These are phyloP conservation scores for Plagiodera versicolora DNA, from an alignment of 2,888 invertebrate genomes.

Conservation along the genomic window DNA sequence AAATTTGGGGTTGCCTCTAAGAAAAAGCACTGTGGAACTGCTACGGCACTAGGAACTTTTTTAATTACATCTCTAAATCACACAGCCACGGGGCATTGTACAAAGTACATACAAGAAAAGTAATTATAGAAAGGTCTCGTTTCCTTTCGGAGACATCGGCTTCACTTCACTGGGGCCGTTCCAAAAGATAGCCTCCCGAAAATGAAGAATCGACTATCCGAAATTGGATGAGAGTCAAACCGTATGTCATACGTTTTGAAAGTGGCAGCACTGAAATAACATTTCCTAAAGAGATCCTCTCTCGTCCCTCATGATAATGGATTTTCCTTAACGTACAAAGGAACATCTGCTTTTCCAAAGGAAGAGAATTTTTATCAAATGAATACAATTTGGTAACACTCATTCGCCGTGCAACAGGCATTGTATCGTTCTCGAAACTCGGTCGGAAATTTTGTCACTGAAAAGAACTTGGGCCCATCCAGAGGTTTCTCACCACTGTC, in stretches of 20 bases:
- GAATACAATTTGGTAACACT: no score
- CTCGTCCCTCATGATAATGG: not conserved
- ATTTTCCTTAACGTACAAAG: not conserved
- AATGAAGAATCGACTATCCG: not conserved
- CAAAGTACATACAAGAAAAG: constrained; percentile 23
- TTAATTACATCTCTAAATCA: constrained; percentile 18
- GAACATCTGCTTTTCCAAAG: not conserved
- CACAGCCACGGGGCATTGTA: constrained; percentile 9
- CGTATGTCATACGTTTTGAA: not conserved
- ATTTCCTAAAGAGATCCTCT: not conserved
- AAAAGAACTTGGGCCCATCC: no score
- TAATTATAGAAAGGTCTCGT: constrained; percentile 18
- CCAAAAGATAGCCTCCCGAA: not conserved
- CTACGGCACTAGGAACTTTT: constrained; percentile 16
- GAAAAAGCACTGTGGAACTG: not conserved
- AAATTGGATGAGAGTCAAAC: not conserved
- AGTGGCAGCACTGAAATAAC: not conserved
- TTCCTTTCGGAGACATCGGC: constrained; percentile 3
- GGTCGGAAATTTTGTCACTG: no score
- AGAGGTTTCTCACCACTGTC: no score
- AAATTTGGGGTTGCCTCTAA: not conserved
- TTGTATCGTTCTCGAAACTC: no score
- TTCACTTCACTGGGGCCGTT: not conserved
- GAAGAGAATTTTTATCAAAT: no score
- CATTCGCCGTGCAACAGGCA: no score